A percentile compares a stretch with the other conserved stretches of the same genome.
These are phyloP conservation scores for Smutsia temminckii DNA, from an alignment of 2,797 vertebrate genomes.

Conservation along the genomic window DNA sequence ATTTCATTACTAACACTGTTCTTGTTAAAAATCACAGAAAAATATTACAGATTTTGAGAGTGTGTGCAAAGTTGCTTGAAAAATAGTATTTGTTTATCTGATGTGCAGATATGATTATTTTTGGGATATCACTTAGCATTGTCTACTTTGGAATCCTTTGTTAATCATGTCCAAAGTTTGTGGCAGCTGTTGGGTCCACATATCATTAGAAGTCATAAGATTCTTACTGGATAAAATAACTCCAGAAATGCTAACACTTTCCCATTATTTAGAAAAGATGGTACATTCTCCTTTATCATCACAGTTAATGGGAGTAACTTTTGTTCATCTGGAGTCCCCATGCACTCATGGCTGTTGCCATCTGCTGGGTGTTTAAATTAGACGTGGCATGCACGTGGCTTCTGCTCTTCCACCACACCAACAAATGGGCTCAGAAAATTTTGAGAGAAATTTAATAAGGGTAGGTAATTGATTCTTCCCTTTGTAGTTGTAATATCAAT, in stretches of 20 bases:
- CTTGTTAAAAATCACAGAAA: background rate
- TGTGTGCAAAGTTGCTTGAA: background rate
- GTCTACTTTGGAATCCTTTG: background rate
- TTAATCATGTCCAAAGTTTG: background rate
- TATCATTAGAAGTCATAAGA: background rate
- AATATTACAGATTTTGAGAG: constrained; percentile 3
- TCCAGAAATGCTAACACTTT: background rate
- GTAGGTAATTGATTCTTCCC: constrained; percentile 68
- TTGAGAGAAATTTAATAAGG: constrained; percentile 71
- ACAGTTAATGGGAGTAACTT: background rate
- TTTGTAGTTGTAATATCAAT: constrained; percentile 73
- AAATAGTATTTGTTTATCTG: background rate
- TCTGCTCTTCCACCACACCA: background rate
- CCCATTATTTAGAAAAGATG: background rate
- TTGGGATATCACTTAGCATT: background rate
- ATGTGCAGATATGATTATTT: background rate
- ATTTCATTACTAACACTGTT: constrained; percentile 49
- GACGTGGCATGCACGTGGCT: background rate
- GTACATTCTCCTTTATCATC: background rate
- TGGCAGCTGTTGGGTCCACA: background rate
- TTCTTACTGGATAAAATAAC: background rate
- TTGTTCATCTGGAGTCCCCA: background rate
- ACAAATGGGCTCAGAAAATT: background rate
- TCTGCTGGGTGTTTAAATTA: background rate
- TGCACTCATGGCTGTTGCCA: background rate